These are phyloP conservation scores for Petrolisthes cinctipes DNA, from an alignment of 2,888 invertebrate genomes.

Conservation along the genomic window DNA sequence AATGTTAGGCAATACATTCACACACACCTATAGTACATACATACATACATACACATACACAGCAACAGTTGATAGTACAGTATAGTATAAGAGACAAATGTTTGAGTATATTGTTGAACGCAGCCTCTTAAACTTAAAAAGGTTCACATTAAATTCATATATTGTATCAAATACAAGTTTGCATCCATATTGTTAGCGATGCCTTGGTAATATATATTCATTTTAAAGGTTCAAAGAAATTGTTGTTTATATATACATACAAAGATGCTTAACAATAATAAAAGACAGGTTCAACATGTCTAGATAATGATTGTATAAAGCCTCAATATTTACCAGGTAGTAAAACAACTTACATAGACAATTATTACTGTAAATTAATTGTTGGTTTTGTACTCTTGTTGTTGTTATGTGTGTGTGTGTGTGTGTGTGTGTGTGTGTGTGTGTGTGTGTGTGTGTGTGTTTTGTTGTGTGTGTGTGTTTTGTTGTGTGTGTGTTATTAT, in stretches of 20 bases:
- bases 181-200: conserved; percentile 49
- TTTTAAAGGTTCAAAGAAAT: conserved; percentile 46
- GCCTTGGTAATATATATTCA: conserved; percentile 36
- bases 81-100: background rate
- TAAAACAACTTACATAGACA: no score
- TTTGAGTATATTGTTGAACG: conserved; percentile 28
- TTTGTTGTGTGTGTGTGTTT: no score
- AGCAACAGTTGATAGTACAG: background rate
- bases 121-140: conserved; percentile 39
- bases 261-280: background rate
- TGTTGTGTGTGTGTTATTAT: no score
- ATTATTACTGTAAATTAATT: no score
- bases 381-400: no score
- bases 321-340: conserved; percentile 25
- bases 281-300: conserved; percentile 44
- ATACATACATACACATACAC: background rate
- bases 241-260: background rate
- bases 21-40: background rate
- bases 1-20: background rate
- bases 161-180: conserved; percentile 40
- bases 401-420: no score
- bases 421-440: no score
- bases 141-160: conserved; percentile 42
- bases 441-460: no score
- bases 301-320: conserved; percentile 55